These are phyloP conservation scores for Sceloporus tristichus DNA, from an alignment of 2,113 vertebrate species.

Conservation along the genomic window DNA sequence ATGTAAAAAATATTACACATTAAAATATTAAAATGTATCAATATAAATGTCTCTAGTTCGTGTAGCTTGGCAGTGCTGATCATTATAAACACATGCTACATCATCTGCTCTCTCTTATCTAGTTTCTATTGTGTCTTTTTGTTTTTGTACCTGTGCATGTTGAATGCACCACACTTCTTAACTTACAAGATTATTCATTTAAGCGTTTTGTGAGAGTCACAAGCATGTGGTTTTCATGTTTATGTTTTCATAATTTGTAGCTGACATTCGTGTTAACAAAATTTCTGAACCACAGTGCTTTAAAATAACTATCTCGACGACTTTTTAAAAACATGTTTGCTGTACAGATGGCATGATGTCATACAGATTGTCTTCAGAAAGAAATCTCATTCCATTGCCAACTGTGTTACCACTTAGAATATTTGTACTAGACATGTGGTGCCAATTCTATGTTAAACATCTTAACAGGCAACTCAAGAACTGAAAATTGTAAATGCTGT, in stretches of 20 bases:
- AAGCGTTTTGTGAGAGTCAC: background rate
- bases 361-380: slow-evolving; percentile 16
- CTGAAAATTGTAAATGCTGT: slow-evolving; percentile 36
- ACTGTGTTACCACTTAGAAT: background rate
- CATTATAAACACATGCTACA: background rate
- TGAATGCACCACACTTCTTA: background rate
- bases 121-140: background rate
- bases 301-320: background rate
- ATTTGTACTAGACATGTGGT: background rate
- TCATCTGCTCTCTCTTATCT: background rate
- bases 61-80: background rate
- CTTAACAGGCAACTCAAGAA: slow-evolving; percentile 10
- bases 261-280: background rate
- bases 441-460: background rate
- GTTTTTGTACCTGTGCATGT: background rate
- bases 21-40: too few relatives aligned
- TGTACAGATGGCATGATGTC: slow-evolving; percentile 21
- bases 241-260: background rate
- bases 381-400: background rate
- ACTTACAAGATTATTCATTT: background rate
- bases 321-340: slow-evolving; percentile 25
- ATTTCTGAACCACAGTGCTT: background rate
- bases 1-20: too few relatives aligned
- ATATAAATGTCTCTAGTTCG: too few relatives aligned
- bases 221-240: fast-evolving